A percentile compares a stretch with the other conserved stretches of the same genome.
These are phyloP conservation scores for Eospalax fontanierii DNA, from an alignment of 2,797 vertebrate species.

Conservation along the genomic window DNA sequence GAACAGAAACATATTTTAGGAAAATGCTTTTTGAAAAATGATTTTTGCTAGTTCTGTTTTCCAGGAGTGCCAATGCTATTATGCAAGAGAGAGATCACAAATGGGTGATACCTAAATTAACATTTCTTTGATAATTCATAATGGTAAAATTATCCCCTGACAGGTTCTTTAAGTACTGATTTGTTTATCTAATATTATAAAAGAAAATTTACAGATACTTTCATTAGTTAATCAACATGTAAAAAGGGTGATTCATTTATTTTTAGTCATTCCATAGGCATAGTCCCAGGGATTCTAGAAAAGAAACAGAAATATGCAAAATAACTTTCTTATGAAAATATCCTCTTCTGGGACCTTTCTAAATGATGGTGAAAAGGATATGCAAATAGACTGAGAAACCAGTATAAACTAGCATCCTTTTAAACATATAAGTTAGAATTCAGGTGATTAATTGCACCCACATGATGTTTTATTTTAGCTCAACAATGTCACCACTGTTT, in stretches of 20 bases:
- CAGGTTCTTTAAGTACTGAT: not conserved
- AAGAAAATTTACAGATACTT: constrained; percentile 20
- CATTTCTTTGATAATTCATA: constrained; percentile 13
- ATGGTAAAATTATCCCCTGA: constrained; percentile 24
- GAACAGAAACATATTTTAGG: constrained; percentile 12
- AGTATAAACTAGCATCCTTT: constrained; percentile 24
- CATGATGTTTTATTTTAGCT: constrained; percentile 64
- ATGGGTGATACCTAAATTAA: constrained; percentile 37
- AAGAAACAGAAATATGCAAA: not conserved
- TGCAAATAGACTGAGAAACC: constrained; percentile 4
- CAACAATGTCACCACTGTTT: constrained; percentile 24
- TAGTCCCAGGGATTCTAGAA: constrained; percentile 27
- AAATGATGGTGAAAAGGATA: constrained; percentile 40
- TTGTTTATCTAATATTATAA: constrained; percentile 21
- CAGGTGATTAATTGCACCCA: constrained; percentile 56
- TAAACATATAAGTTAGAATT: constrained; percentile 52
- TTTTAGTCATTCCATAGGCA: constrained; percentile 39
- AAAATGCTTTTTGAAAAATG: constrained; percentile 10
- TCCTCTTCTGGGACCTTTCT: not conserved
- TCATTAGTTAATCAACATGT: constrained; percentile 25
- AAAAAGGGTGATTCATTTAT: constrained; percentile 29
- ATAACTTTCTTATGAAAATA: constrained; percentile 17
- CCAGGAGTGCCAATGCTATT: not conserved
- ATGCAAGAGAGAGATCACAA: constrained; percentile 40
- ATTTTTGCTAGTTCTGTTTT: constrained; percentile 59